Evolutionary conservation across 2,888 invertebrate genomes (phyloP).

Genomic region (Therioaphis trifolii): DNA sequence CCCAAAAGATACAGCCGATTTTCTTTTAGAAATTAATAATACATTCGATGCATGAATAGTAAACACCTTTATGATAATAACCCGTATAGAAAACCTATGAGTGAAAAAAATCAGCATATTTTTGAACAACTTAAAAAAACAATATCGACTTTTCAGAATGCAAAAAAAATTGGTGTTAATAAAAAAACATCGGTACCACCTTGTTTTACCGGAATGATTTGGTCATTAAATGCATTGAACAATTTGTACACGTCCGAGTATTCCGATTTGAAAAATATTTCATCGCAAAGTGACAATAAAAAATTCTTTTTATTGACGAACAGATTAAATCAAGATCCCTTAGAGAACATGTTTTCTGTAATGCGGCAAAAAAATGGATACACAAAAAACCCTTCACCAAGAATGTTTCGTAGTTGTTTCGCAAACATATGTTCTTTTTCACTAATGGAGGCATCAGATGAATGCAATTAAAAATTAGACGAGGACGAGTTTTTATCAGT

Average conservation of each 20-base stretch:
- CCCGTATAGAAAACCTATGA: constrained; percentile 63
- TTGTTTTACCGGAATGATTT: constrained; percentile 65
- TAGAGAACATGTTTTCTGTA: constrained; percentile 66
- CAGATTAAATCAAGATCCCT: constrained; percentile 66
- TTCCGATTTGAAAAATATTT: constrained; percentile 63
- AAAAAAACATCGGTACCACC: constrained; percentile 63
- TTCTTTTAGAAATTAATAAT: constrained; percentile 58
- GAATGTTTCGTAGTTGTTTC: constrained; percentile 63
- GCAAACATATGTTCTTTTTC: constrained; percentile 18
- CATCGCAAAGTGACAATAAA: constrained; percentile 62
- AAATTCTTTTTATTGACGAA: constrained; percentile 64
- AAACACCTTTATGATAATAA: constrained; percentile 62
- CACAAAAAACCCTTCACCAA: constrained; percentile 64
- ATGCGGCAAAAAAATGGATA: no score
- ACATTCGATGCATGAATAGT: constrained; percentile 66
- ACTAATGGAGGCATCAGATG: constrained; percentile 19
- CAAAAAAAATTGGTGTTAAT: constrained; percentile 59
- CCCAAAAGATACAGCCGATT: constrained; percentile 64
- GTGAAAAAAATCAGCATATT: not conserved
- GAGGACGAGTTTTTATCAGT: no score
- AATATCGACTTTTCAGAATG: not conserved
- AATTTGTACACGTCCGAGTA: constrained; percentile 2
- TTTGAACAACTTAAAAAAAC: constrained; percentile 11
- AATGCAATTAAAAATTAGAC: not conserved
- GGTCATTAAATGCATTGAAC: constrained; percentile 65